phyloP scores from a whole-genome alignment of 2,888 invertebrate genomes.

The Napeogenes inachia region DNA sequence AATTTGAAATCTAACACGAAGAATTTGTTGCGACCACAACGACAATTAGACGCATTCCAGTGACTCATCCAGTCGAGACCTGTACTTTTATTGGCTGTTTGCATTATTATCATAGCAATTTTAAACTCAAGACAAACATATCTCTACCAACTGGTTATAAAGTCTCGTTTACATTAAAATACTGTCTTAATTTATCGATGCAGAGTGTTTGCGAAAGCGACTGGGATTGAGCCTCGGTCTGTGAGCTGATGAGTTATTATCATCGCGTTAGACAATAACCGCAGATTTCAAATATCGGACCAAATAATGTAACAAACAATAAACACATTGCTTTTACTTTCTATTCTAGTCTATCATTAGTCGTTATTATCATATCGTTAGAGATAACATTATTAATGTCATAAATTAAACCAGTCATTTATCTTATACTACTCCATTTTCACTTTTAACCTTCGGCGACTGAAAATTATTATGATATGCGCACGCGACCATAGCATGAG shows the following conservation, averaged over 20 bases:
- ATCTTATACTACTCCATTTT: slow-evolving; percentile 28
- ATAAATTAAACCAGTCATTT: slow-evolving; percentile 16
- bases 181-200: slow-evolving; percentile 15
- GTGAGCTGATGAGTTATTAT: slow-evolving; percentile 48
- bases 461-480: slow-evolving; percentile 30
- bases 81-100: slow-evolving; percentile 68
- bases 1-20: slow-evolving; percentile 64
- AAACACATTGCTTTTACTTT: slow-evolving; percentile 19
- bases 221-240: slow-evolving; percentile 45
- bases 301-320: slow-evolving; percentile 32
- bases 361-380: slow-evolving; percentile 18
- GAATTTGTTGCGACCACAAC: slow-evolving; percentile 57
- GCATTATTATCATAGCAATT: slow-evolving; percentile 56
- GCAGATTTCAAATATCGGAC: slow-evolving; percentile 38
- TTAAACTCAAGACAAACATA: slow-evolving; percentile 45
- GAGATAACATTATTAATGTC: slow-evolving; percentile 3
- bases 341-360: slow-evolving; percentile 15
- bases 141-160: slow-evolving; percentile 26
- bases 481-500: slow-evolving; percentile 39
- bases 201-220: slow-evolving; percentile 45
- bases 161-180: slow-evolving; percentile 32
- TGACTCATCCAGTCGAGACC: slow-evolving; percentile 70
- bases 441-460: slow-evolving; percentile 30
- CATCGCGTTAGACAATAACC: slow-evolving; percentile 44
- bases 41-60: slow-evolving; percentile 70